Percentiles rank a stretch among this genome's conserved stretches.
Evolutionary conservation across 2,888 invertebrate species (phyloP).

Genomic region (Heliconius ethilla): DNA sequence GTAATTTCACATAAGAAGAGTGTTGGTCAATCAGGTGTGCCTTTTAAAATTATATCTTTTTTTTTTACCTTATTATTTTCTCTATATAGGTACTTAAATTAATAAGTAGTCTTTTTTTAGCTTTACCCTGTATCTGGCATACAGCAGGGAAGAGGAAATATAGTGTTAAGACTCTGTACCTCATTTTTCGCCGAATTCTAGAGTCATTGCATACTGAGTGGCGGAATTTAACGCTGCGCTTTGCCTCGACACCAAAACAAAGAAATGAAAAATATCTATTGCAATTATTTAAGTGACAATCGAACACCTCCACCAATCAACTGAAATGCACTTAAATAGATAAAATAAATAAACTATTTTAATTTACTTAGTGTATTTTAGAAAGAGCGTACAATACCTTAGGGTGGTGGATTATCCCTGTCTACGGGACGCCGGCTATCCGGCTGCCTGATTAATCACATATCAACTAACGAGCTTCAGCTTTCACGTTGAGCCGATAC

Average conservation of each 20-base stretch:
- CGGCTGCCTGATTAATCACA: conserved; percentile 51
- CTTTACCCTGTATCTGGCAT: no score
- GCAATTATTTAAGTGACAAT: no score
- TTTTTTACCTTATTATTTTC: not conserved
- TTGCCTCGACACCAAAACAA: no score
- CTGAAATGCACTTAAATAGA: not conserved
- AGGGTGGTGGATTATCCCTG: conserved; percentile 43
- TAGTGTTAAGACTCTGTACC: no score
- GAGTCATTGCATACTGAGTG: no score
- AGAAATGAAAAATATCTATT: no score
- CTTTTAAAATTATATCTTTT: not conserved
- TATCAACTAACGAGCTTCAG: conserved; percentile 50
- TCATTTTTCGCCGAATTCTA: no score
- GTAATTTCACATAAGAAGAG: conserved; percentile 12
- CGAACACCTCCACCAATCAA: not conserved
- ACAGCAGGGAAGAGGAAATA: no score
- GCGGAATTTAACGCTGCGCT: no score
- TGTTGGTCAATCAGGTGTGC: not conserved
- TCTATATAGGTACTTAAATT: not conserved
- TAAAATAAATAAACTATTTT: conserved; percentile 1
- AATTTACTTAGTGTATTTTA: conserved; percentile 18
- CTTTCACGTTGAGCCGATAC: conserved; percentile 46
- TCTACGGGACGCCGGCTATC: conserved; percentile 44
- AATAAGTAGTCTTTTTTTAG: not conserved
- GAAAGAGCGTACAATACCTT: conserved; percentile 38